These are phyloP conservation scores for Nysson spinosus DNA, from an alignment of 2,888 invertebrate species.

Conservation along the genomic window DNA sequence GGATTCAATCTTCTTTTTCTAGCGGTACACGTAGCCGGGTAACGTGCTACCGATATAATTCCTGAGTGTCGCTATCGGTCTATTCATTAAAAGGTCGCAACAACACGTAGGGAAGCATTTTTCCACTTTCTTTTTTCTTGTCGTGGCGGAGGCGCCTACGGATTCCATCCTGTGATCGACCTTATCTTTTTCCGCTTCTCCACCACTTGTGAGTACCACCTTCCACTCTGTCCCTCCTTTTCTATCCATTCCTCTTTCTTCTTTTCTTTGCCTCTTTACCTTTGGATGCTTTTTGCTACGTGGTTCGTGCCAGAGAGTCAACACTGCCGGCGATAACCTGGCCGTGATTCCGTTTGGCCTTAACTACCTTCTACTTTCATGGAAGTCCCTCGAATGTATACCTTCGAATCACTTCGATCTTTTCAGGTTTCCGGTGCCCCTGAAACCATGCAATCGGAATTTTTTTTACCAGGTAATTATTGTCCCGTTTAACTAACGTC, in stretches of 20 bases:
- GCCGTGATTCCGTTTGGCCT: conserved; percentile 30
- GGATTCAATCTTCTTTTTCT: conserved; percentile 26
- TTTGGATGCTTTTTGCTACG: not conserved
- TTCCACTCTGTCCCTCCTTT: conserved; percentile 3
- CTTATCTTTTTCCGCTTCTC: conserved; percentile 42
- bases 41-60: conserved; percentile 42
- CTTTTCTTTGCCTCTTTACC: not conserved
- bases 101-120: conserved; percentile 5
- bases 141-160: conserved; percentile 24
- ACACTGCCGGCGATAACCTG: conserved; percentile 25
- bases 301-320: conserved; percentile 26
- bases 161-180: conserved; percentile 22
- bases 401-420: conserved; percentile 8
- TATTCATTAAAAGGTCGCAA: conserved; percentile 51
- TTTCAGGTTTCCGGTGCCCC: too few relatives aligned
- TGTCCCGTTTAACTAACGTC: too few relatives aligned
- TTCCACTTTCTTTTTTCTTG: conserved; percentile 6
- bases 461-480: too few relatives aligned
- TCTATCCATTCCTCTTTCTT: conserved; percentile 1
- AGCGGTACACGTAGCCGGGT: conserved; percentile 12
- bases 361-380: conserved; percentile 36
- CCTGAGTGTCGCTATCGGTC: conserved; percentile 37
- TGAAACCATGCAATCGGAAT: too few relatives aligned
- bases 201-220: conserved; percentile 18
- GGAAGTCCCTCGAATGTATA: not conserved